Evolutionary conservation across 2,888 invertebrate species (phyloP).

Genomic region (Patella ulyssiponensis): DNA sequence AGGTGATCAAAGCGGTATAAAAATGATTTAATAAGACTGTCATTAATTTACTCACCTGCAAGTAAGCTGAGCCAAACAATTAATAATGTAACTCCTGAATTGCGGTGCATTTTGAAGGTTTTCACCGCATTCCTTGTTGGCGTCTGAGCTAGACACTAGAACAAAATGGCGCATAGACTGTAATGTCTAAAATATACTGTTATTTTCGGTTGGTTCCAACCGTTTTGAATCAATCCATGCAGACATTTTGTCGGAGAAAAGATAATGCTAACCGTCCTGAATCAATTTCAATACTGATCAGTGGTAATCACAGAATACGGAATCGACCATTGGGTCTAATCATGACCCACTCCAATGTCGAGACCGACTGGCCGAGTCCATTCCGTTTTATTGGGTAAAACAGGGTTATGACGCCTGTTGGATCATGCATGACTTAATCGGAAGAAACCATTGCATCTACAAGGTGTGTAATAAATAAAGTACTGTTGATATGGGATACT

Average conservation of each 20-base stretch:
- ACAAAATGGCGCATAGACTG: slow-evolving; percentile 10
- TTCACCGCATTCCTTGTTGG: slow-evolving; percentile 11
- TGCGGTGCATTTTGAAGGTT: not conserved
- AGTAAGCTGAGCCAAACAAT: not conserved
- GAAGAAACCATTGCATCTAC: slow-evolving; percentile 12
- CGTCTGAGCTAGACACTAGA: not conserved
- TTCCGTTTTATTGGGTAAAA: not conserved
- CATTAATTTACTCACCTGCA: not conserved
- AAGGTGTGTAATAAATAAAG: too few species aligned
- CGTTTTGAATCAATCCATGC: too few species aligned
- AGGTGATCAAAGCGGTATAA: too few species aligned
- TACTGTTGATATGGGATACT: too few species aligned
- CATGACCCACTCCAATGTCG: slow-evolving; percentile 13
- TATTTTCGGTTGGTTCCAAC: not conserved
- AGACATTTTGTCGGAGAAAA: too few species aligned
- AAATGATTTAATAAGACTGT: too few species aligned
- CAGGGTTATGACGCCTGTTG: slow-evolving; percentile 20
- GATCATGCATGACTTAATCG: slow-evolving; percentile 27
- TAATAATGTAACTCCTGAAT: slow-evolving; percentile 2
- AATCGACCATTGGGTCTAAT: slow-evolving; percentile 11
- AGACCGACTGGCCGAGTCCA: slow-evolving; percentile 10
- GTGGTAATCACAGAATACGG: not conserved
- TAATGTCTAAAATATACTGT: not conserved
- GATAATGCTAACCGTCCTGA: not conserved
- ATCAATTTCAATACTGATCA: slow-evolving; percentile 12